These are phyloP conservation scores for Acleris laterana DNA, from an alignment of 2,888 invertebrate species.

Conservation along the genomic window DNA sequence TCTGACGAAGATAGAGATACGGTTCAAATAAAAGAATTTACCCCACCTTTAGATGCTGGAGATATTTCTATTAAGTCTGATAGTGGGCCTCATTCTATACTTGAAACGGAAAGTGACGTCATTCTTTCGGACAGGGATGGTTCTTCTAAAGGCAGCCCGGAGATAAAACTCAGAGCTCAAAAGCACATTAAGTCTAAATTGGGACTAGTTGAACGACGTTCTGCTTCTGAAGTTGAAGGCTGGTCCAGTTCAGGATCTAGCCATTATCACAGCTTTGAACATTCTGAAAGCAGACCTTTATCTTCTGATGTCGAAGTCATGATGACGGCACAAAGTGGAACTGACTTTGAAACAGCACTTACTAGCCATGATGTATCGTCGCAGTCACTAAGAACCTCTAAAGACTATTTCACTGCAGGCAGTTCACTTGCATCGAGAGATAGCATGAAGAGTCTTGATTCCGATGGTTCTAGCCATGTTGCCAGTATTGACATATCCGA, in stretches of 20 bases:
- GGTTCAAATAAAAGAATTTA: constrained; percentile 71
- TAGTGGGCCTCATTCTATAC: constrained; percentile 80
- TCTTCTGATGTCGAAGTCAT: constrained; percentile 95
- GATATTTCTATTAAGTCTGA: constrained; percentile 76
- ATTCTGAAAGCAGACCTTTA: constrained; percentile 91
- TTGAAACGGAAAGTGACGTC: constrained; percentile 79
- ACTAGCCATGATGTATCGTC: constrained; percentile 92
- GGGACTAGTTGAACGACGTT: constrained; percentile 86
- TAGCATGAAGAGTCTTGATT: constrained; percentile 95
- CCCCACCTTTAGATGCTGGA: constrained; percentile 69
- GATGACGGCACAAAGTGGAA: constrained; percentile 89
- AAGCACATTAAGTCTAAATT: constrained; percentile 79
- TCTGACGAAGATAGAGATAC: constrained; percentile 84
- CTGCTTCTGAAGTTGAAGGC: constrained; percentile 90
- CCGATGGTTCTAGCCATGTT: constrained; percentile 94
- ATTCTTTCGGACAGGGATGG: constrained; percentile 73
- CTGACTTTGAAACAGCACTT: constrained; percentile 93
- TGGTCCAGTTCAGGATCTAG: constrained; percentile 95
- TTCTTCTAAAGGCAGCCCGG: constrained; percentile 77
- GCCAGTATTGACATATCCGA: constrained; percentile 96
- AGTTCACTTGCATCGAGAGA: constrained; percentile 95
- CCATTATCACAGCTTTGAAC: constrained; percentile 94
- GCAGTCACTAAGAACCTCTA: constrained; percentile 89
- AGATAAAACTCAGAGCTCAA: constrained; percentile 73
- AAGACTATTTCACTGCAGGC: constrained; percentile 93